phyloP scores from a whole-genome alignment of 2,888 invertebrate genomes.

The Drosophila austrosaltans region DNA sequence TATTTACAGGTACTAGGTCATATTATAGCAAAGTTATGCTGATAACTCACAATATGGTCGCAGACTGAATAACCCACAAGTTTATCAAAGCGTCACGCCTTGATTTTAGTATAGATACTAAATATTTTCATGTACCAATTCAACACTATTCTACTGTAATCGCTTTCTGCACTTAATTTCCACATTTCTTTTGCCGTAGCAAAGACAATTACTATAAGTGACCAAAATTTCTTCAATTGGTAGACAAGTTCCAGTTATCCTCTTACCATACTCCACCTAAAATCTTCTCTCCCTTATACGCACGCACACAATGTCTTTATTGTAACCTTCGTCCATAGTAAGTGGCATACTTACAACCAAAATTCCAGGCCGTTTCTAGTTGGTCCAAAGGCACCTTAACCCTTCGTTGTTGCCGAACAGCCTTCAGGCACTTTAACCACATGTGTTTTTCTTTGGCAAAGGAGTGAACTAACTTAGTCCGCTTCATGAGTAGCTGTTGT shows the following conservation, averaged over 20 bases:
- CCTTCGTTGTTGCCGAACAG: constrained; percentile 51
- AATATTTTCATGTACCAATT: constrained; percentile 25
- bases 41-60: constrained; percentile 30
- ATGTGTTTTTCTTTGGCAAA: constrained; percentile 58
- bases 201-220: constrained; percentile 71
- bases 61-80: constrained; percentile 28
- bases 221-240: constrained; percentile 57
- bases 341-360: constrained; percentile 62
- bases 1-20: constrained; percentile 26
- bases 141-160: constrained; percentile 45
- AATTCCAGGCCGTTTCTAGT: constrained; percentile 48
- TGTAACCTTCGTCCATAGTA: constrained; percentile 23
- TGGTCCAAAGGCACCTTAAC: constrained; percentile 54
- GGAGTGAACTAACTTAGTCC: constrained; percentile 39
- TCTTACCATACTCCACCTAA: background rate
- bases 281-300: background rate
- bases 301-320: constrained; percentile 19
- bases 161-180: constrained; percentile 74
- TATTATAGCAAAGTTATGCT: constrained; percentile 67
- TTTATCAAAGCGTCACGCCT: constrained; percentile 61
- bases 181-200: constrained; percentile 45
- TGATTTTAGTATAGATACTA: constrained; percentile 53
- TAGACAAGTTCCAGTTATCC: constrained; percentile 13
- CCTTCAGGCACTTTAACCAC: constrained; percentile 60
- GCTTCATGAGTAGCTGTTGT: constrained; percentile 39